phyloP scores from a whole-genome alignment of 1,140 invertebrate genomes.

The Dendrolimus punctatus region DNA sequence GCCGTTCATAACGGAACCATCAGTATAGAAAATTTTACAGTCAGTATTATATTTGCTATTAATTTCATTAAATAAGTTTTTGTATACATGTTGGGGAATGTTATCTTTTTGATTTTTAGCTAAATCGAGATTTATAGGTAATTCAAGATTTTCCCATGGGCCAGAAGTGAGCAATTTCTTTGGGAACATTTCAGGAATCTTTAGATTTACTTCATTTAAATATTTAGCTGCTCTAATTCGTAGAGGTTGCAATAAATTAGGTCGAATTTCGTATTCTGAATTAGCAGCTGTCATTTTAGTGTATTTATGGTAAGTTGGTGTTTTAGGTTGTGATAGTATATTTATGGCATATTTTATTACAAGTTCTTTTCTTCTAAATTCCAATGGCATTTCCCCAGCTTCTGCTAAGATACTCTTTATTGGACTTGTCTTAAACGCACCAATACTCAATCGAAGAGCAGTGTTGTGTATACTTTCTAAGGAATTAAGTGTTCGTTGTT shows the following conservation, averaged over 20 bases:
- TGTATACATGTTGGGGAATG: constrained; percentile 1
- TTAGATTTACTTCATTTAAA: constrained; percentile 1
- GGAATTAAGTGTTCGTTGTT: constrained; percentile 9
- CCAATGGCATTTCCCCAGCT: constrained; percentile 13
- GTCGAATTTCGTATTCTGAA: constrained; percentile 1
- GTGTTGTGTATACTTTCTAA: constrained; percentile 14
- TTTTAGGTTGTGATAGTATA: constrained; percentile 9
- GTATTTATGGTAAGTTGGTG: constrained; percentile 3
- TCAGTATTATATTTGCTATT: constrained; percentile 8
- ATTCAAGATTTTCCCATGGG: constrained; percentile 4
- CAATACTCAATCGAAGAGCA: constrained; percentile 11
- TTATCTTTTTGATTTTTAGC: constrained; percentile 4
- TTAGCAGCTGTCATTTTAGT: constrained; percentile 1
- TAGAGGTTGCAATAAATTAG: neutral
- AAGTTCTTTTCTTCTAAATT: constrained; percentile 16
- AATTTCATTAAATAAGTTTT: constrained; percentile 15
- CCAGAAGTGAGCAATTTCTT: constrained; percentile 3
- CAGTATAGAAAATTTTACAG: constrained; percentile 13
- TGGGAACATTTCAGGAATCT: neutral
- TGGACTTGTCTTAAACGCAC: constrained; percentile 9
- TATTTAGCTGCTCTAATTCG: constrained; percentile 4
- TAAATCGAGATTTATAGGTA: constrained; percentile 1
- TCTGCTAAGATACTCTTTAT: constrained; percentile 14
- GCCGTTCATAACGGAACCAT: constrained; percentile 12
- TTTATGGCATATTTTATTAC: constrained; percentile 6